These are phyloP conservation scores for Campylomormyrus numenius DNA, from an alignment of 2,113 vertebrate species.

Conservation along the genomic window DNA sequence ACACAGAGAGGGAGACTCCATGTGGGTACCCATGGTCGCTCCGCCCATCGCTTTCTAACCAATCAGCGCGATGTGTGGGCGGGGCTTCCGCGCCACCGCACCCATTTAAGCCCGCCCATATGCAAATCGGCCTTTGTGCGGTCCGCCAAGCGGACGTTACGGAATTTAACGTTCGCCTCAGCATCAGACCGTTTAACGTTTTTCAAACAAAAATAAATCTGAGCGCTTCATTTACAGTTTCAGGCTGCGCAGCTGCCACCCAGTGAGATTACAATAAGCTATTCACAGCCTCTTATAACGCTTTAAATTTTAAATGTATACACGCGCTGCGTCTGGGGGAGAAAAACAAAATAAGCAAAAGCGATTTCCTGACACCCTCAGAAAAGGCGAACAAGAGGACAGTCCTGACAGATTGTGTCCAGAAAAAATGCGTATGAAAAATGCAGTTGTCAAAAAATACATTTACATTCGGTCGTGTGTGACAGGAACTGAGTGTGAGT, in stretches of 20 bases:
- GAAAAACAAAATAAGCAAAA: not conserved
- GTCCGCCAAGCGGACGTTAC: slow-evolving; percentile 15
- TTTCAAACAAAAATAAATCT: not conserved
- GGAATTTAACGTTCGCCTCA: not conserved
- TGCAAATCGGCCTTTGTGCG: slow-evolving; percentile 21
- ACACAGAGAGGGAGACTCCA: slow-evolving; percentile 42
- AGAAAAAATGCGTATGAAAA: not conserved
- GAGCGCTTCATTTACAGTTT: not conserved
- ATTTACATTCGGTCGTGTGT: not conserved
- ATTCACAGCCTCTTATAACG: not conserved
- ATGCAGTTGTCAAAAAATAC: not conserved
- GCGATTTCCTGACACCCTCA: not conserved
- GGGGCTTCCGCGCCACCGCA: slow-evolving; percentile 26
- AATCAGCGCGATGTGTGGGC: slow-evolving; percentile 25
- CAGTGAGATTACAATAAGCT: not conserved
- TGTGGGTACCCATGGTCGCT: slow-evolving; percentile 38
- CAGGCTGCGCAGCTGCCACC: not conserved
- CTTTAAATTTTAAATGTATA: slow-evolving; percentile 12
- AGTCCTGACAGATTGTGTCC: not conserved
- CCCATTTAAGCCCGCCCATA: slow-evolving; percentile 33
- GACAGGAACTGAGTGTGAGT: not conserved
- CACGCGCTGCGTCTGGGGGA: not conserved
- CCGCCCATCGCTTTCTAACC: slow-evolving; percentile 41
- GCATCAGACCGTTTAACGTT: not conserved
- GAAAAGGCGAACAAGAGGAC: not conserved